Conservation (phyloP, 2,888 invertebrate species). For the Chrysina gloriosa region DNA sequence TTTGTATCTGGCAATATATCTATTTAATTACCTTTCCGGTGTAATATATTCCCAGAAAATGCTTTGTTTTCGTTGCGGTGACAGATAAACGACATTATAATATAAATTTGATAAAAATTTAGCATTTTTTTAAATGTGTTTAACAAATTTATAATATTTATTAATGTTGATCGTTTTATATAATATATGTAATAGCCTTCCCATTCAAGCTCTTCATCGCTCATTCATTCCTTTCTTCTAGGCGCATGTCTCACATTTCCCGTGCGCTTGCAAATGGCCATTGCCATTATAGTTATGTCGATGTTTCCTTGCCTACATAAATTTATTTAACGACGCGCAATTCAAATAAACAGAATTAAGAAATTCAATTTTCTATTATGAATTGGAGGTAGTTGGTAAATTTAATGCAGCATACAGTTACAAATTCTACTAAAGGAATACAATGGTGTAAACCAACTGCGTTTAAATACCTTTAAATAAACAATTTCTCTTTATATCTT, state of each 20-base stretch:
- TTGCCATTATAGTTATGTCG: too few relatives aligned
- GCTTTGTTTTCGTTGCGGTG: slow-evolving; percentile 32
- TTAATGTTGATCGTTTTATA: slow-evolving; percentile 12
- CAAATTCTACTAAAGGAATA: neutral
- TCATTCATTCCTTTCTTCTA: slow-evolving; percentile 21
- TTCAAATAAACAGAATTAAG: neutral
- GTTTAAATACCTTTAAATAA: neutral
- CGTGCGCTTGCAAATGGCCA: too few relatives aligned
- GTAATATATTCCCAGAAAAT: slow-evolving; percentile 20
- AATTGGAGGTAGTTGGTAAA: too few relatives aligned
- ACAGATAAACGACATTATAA: slow-evolving; percentile 31
- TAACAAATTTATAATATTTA: slow-evolving; percentile 32
- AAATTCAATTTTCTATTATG: neutral
- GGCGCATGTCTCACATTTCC: too few relatives aligned
- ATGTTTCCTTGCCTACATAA: too few relatives aligned
- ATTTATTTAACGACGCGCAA: neutral
- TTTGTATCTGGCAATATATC: slow-evolving; percentile 36
- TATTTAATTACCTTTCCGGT: slow-evolving; percentile 30
- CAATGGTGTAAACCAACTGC: neutral
- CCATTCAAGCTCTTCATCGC: slow-evolving; percentile 14
- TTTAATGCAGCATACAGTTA: too few relatives aligned
- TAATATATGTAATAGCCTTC: slow-evolving; percentile 15
- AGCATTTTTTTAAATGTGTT: slow-evolving; percentile 25
- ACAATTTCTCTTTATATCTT: neutral
- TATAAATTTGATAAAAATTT: slow-evolving; percentile 37